These are phyloP conservation scores for Acanthurus lineatus DNA, from an alignment of 2,797 vertebrate genomes.

Conservation along the genomic window DNA sequence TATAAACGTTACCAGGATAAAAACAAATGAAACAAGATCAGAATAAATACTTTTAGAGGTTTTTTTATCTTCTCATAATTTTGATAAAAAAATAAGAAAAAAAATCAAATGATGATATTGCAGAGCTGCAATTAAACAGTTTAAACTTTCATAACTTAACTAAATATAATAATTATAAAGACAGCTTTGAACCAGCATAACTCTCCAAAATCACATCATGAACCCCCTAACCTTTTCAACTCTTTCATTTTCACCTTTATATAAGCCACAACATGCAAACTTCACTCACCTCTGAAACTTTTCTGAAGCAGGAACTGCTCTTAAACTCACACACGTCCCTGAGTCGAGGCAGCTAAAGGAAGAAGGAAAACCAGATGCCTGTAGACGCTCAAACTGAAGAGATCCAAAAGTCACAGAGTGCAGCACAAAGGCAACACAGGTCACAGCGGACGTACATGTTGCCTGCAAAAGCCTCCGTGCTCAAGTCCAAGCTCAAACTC, in stretches of 20 bases:
- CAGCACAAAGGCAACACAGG: constrained; percentile 54
- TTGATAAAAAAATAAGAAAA: background rate
- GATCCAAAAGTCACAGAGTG: constrained; percentile 64
- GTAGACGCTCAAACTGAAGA: constrained; percentile 30
- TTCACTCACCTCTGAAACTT: constrained; percentile 63
- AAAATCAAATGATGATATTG: background rate
- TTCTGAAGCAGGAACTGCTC: constrained; percentile 46
- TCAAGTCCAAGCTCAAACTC: constrained; percentile 71
- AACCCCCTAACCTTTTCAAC: background rate
- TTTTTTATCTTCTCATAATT: background rate
- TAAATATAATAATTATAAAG: background rate
- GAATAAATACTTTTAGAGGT: background rate
- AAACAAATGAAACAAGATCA: background rate
- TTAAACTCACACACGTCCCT: constrained; percentile 60
- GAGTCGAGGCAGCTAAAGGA: constrained; percentile 21
- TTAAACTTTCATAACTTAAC: background rate
- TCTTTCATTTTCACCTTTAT: constrained; percentile 45
- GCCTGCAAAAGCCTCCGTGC: constrained; percentile 57
- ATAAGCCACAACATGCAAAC: constrained; percentile 40
- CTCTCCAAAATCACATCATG: background rate
- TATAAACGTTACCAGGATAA: background rate
- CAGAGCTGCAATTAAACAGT: background rate
- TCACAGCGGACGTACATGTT: constrained; percentile 51
- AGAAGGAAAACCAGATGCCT: constrained; percentile 19
- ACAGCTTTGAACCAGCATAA: background rate